A percentile compares a stretch with the other conserved stretches of the same genome.
These are phyloP conservation scores for Troglohyphantes excavatus DNA, from an alignment of 2,888 invertebrate genomes.

Conservation along the genomic window DNA sequence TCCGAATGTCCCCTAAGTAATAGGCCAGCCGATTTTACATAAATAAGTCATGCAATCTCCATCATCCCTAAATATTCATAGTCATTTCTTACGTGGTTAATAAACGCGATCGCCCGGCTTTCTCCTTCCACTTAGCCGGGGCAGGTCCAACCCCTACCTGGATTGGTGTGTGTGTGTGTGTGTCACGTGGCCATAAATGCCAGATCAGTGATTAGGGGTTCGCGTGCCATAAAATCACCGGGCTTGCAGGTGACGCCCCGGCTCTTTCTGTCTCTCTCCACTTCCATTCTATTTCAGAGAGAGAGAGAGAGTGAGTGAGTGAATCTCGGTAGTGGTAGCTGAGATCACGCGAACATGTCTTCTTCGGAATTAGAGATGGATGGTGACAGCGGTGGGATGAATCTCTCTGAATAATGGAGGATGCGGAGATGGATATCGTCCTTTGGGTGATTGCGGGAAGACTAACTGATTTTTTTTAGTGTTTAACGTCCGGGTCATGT, in stretches of 20 bases:
- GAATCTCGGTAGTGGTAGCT: slow-evolving; percentile 1
- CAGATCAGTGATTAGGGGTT: slow-evolving; percentile 67
- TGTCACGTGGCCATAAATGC: slow-evolving; percentile 72
- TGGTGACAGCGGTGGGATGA: background rate
- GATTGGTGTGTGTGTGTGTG: slow-evolving; percentile 8
- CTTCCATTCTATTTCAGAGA: slow-evolving; percentile 20
- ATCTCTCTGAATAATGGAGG: background rate
- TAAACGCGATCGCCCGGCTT: slow-evolving; percentile 26
- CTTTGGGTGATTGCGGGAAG: background rate
- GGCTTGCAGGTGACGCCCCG: slow-evolving; percentile 61
- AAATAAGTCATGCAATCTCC: slow-evolving; percentile 35
- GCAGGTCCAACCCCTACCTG: slow-evolving; percentile 8
- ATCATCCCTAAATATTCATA: slow-evolving; percentile 59
- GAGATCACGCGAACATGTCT: background rate
- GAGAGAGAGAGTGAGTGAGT: background rate
- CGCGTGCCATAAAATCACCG: slow-evolving; percentile 72
- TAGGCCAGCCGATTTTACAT: background rate
- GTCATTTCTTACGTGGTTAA: slow-evolving; percentile 46
- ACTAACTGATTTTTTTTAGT: no score
- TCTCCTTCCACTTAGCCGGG: slow-evolving; percentile 44
- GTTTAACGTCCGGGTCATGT: no score
- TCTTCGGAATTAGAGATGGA: background rate
- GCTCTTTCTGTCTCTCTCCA: slow-evolving; percentile 12
- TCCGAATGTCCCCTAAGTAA: no score
- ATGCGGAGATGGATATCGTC: background rate